Evolutionary conservation across 2,888 invertebrate genomes (phyloP), one percentile per base, ranked within the genome.

Genomic region (Rotaria macrura): DNA sequence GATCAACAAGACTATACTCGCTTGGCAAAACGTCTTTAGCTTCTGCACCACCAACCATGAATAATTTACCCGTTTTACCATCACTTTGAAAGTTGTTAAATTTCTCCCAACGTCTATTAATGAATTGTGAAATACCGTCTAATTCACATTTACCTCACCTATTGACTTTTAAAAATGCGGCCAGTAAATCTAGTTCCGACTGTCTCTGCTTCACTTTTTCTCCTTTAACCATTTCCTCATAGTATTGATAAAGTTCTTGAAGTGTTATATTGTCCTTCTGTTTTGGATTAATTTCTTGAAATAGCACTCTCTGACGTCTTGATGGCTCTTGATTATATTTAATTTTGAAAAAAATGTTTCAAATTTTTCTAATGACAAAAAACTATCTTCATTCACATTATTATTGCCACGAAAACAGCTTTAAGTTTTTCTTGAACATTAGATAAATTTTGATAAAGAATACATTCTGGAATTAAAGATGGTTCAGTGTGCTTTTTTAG

Each of bases 71-170:
- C 29, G 84, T 83, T 29, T 83, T 55, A 49, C 86, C 86, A 25
- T 52, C 52, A 54, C 86, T 83, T 43, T 85, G 79, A 83, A 86
- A 86, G 55, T 83, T 84, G 40, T 54, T 38, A 65, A 86, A 86
- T 9, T 25, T n/a, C 14, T 79, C 40, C 86, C 86, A 86, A 5
- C 86, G 49, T 20, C 57, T 34, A 17, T 47, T n/a, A 23, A 86
- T 54, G 12, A 83, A 86, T 23, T 40, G 34, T 52, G 85, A 49
- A 83, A 86, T 57, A n/a, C 57, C 57, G 12, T n/a, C 57, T n/a
- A 29, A 7, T n/a, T 4, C 57, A 57, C 57, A 57, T n/a, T 6
- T 57, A 57, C 57, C 57, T n/a, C n/a, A 25, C 7, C 23, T 57
- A 57, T 57, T n/a, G 7, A n/a, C 57, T 29, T 57, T 57, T 57